A percentile compares a stretch with the other conserved stretches of the same genome.
Evolutionary conservation across 64 coral and sea anemone species (phyloP).

Genomic region (Orbicella faveolata): DNA sequence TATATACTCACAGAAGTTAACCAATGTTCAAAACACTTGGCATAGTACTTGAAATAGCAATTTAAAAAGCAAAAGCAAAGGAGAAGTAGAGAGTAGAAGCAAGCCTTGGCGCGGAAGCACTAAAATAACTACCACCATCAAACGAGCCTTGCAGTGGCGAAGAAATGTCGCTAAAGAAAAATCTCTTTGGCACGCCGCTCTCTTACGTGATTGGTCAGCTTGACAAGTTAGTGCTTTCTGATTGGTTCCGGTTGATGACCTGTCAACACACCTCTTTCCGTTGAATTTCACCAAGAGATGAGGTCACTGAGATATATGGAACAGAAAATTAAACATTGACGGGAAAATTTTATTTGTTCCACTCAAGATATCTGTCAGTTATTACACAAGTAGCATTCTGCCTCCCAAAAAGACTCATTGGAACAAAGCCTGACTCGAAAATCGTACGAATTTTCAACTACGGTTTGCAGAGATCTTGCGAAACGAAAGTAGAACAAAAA

Average conservation of each 20-base stretch:
- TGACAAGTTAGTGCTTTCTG: neutral
- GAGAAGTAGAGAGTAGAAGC: slow-evolving; percentile 35
- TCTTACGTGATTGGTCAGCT: slow-evolving; percentile 1
- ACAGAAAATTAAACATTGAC: neutral
- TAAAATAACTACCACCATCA: slow-evolving; percentile 32
- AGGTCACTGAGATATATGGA: slow-evolving; percentile 20
- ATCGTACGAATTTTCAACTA: neutral
- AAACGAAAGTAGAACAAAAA: neutral
- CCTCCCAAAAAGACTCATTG: no score
- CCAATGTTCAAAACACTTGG: slow-evolving; percentile 14
- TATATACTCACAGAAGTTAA: slow-evolving; percentile 26
- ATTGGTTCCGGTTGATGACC: neutral
- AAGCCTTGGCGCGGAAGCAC: slow-evolving; percentile 45
- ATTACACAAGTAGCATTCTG: neutral
- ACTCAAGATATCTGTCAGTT: neutral
- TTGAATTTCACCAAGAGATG: neutral
- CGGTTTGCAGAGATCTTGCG: neutral
- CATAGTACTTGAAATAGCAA: slow-evolving; percentile 18
- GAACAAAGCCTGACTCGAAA: neutral
- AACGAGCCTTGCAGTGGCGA: slow-evolving; percentile 34
- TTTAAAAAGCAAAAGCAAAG: slow-evolving; percentile 30
- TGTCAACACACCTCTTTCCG: neutral
- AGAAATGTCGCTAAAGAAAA: slow-evolving; percentile 12
- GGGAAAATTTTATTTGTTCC: slow-evolving; percentile 22
- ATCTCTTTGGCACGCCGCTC: neutral